Conservation (phyloP, 2,888 invertebrate genomes). For the Epistrophe eligans region DNA sequence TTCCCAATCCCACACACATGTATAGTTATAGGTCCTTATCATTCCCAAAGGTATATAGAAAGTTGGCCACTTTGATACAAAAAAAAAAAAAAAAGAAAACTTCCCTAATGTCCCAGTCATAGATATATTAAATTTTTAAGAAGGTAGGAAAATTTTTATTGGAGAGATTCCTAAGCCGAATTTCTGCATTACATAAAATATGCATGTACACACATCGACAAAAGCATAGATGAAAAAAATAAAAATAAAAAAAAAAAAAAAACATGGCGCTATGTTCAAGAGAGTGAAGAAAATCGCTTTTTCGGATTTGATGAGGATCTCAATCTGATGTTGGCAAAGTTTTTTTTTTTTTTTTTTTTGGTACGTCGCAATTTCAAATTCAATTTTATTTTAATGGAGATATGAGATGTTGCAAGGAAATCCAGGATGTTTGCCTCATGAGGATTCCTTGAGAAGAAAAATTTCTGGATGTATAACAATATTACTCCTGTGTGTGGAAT, state of each 20-base stretch:
- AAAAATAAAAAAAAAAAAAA: slow-evolving; percentile 13
- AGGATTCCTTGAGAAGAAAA: slow-evolving; percentile 65
- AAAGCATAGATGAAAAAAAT: slow-evolving; percentile 6
- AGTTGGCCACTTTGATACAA: slow-evolving; percentile 3
- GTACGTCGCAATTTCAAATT: slow-evolving; percentile 66
- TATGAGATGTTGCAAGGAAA: slow-evolving; percentile 68
- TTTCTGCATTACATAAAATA: slow-evolving; percentile 40
- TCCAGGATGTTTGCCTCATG: slow-evolving; percentile 61
- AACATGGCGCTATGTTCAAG: slow-evolving; percentile 45
- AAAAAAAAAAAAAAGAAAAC: slow-evolving; percentile 14
- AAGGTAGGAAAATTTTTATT: slow-evolving; percentile 49
- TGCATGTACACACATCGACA: slow-evolving; percentile 8
- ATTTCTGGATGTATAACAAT: slow-evolving; percentile 60
- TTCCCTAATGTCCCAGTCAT: slow-evolving; percentile 38
- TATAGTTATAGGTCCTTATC: background rate
- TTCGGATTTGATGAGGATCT: slow-evolving; percentile 68
- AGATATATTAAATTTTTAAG: slow-evolving; percentile 69
- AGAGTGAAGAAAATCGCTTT: slow-evolving; percentile 60
- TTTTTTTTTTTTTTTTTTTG: slow-evolving; percentile 25
- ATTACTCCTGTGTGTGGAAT: slow-evolving; percentile 58
- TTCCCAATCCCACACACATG: slow-evolving; percentile 6
- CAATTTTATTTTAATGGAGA: slow-evolving; percentile 74
- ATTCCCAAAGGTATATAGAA: background rate
- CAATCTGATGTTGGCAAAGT: slow-evolving; percentile 59
- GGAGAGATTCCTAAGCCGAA: slow-evolving; percentile 52